These are phyloP conservation scores for Hippocampus abdominalis DNA, from an alignment of 2,113 vertebrate genomes.

Conservation along the genomic window DNA sequence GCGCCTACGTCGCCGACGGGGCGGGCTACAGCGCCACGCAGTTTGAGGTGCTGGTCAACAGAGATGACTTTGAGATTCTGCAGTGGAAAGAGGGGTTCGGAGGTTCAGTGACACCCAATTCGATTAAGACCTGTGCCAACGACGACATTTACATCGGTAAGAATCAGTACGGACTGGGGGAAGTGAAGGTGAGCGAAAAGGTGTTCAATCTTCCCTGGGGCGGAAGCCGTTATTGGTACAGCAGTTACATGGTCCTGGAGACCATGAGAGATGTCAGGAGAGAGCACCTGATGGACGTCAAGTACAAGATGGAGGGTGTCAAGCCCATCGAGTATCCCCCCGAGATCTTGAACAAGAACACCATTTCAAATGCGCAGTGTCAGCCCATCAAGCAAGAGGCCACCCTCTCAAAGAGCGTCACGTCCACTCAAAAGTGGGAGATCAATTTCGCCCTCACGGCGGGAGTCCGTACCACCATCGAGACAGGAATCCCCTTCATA, in stretches of 20 bases:
- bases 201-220: constrained; percentile 55
- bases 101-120: constrained; percentile 37
- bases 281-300: constrained; percentile 49
- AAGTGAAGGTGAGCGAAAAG: constrained; percentile 35
- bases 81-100: constrained; percentile 45
- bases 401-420: background rate
- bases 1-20: constrained; percentile 32
- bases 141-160: constrained; percentile 48
- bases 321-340: constrained; percentile 35
- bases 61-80: constrained; percentile 59
- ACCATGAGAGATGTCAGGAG: constrained; percentile 27
- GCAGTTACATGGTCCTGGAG: constrained; percentile 53
- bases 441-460: background rate
- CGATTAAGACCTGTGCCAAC: constrained; percentile 41
- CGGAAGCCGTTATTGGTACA: constrained; percentile 50
- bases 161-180: constrained; percentile 61
- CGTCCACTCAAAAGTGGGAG: background rate
- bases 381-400: constrained; percentile 30
- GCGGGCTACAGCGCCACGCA: constrained; percentile 19
- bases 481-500: background rate
- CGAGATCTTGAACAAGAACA: constrained; percentile 29
- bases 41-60: constrained; percentile 58
- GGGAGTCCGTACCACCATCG: background rate
- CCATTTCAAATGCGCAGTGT: constrained; percentile 48
- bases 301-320: constrained; percentile 32